phyloP scores from a whole-genome alignment of 2,888 invertebrate species.

The Poecilobothrus nobilitatus region DNA sequence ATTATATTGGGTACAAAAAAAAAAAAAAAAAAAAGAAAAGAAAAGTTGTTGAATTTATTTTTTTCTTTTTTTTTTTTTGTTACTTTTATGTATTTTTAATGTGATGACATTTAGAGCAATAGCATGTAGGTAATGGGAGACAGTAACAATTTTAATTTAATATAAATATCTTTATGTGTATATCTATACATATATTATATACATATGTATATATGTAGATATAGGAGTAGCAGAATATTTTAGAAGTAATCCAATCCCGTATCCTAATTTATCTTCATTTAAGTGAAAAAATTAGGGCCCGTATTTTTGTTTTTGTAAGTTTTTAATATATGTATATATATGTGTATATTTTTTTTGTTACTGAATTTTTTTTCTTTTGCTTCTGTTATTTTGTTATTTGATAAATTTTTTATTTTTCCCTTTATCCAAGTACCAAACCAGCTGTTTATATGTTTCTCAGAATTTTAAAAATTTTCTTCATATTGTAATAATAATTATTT shows the following conservation, averaged over 20 bases:
- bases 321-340: neutral
- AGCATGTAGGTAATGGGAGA: neutral
- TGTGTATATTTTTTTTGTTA: too few relatives aligned
- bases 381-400: neutral
- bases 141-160: neutral
- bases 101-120: neutral
- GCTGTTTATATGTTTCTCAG: neutral
- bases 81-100: neutral
- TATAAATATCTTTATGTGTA: too few relatives aligned
- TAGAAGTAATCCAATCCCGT: neutral
- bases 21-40: too few relatives aligned
- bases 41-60: too few relatives aligned
- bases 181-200: too few relatives aligned
- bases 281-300: constrained; percentile 3
- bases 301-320: neutral
- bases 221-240: neutral
- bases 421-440: neutral
- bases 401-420: neutral
- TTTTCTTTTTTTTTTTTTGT: too few relatives aligned
- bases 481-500: neutral
- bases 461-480: neutral
- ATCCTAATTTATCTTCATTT: constrained; percentile 3
- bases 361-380: neutral
- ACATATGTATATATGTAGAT: too few relatives aligned
- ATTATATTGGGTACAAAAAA: neutral